Base-by-base conservation (phyloP, 1,140 invertebrate genomes). In the Nilaparvata lugens region DNA sequence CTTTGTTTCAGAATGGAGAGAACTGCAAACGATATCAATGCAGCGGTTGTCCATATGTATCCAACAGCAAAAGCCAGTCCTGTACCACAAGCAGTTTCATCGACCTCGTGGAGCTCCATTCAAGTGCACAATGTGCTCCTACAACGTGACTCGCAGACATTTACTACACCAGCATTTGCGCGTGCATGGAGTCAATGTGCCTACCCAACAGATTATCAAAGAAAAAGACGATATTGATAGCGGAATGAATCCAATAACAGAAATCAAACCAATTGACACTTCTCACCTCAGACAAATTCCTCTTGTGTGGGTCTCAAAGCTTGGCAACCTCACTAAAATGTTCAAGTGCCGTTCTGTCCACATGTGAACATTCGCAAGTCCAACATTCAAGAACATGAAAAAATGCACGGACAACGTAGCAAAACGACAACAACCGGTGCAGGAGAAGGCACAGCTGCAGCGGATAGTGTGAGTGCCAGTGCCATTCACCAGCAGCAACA, bases 381-480 rank as follows among this genome's bases (percentile, higher is more conserved):
- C 31, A 90, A 90, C 70, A 86, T 93, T 28, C 80, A 83, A n/a
- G 87, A 90, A 63, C 91, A 94, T 72, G 89, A 93, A 71, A 84
- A 85, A 71, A 89, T 93, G 83, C 91, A 93, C 72, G 78, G 78
- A n/a, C 66, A 75, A 61, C 71, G 81, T 40, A 42, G n/a, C 53
- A 61, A 13, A 43, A 63, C 21, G 43, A 35, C 31, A 11, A 35
- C 31, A 35, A 11, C 3, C 13, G 9, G 31, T 11, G 7, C 7
- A 2, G 31, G 13, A 35, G 31, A 1, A 11, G 52, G 14, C 25
- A 43, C 4, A n/a, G n/a, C n/a, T n/a, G n/a, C 19, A 31, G 53
- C 9, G 0, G 52, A 35, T n/a, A n/a, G 16, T 61, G 71, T 78
- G 61, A 71, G 74, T 65, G 66, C 78, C 48, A 56, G 74, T 70